Base-by-base conservation (phyloP, 2,797 vertebrate genomes). In the Rhadinocentrus ornatus region DNA sequence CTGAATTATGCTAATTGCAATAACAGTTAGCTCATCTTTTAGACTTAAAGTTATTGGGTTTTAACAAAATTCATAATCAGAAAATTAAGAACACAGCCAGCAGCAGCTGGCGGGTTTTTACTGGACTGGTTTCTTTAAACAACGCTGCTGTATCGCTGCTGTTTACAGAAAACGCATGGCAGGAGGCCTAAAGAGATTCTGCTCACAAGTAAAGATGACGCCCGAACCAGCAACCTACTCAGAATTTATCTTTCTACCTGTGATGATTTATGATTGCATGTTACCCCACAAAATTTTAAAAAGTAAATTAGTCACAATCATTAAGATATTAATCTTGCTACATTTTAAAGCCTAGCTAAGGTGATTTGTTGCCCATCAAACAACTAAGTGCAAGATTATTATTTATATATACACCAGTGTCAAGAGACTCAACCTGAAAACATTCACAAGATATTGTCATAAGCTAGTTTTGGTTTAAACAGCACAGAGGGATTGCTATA, bases 391-490 rank as follows among this genome's bases (percentile, higher is more conserved):
- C 55, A 59, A 58, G 46, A 67, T 31, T n/a, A 22, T 4, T 72
- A 46, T 86, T 86, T 73, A 77, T 62, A 78, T 77, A 55, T 5
- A 89, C 66, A 85, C 81, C 77, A 52, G 44, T 44, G 71, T 15
- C 73, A 68, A 71, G 48, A 27, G 55, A 31, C 0, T 4, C 10
- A 73, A 75, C 24, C 46, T 39, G 62, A 81, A 71, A 80, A 64
- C 37, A 69, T 75, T 70, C 67, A 81, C 69, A 60, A 37, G 61
- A 55, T 8, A 26, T 31, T 60, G 31, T 64, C n/a, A 59, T 70
- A 34, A 2, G 44, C 58, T 75, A 5, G 69, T 80, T 80, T 82
- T 71, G 62, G 72, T 77, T 44, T 78, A 86, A 88, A 88, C 73
- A 74, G 66, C 0, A n/a, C 26, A 70, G 29, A 74, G 20, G 39